Evolutionary conservation across 2,797 vertebrate species (phyloP).

Genomic region (Monodelphis domestica): DNA sequence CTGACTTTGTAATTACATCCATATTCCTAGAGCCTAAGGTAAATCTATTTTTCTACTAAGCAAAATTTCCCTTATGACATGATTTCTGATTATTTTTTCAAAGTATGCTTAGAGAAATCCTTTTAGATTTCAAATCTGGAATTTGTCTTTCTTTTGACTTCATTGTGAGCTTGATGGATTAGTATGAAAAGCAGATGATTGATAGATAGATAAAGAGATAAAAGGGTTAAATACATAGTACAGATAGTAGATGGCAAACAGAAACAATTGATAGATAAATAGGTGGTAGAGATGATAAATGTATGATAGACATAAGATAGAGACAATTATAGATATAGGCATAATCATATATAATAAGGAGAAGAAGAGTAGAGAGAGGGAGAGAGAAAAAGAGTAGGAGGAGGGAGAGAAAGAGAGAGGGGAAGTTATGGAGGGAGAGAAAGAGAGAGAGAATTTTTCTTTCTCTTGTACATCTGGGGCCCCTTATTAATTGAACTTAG

Average conservation of each 20-base stretch:
- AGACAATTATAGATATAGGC: neutral
- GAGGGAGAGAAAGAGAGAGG: too few relatives aligned
- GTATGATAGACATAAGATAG: neutral
- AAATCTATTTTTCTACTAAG: slow-evolving; percentile 8
- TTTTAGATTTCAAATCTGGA: slow-evolving; percentile 18
- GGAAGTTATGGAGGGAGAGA: neutral
- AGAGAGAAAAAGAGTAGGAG: too few relatives aligned
- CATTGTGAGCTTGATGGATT: neutral
- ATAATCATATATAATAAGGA: neutral
- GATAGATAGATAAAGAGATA: neutral
- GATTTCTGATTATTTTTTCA: slow-evolving; percentile 21
- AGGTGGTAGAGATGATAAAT: neutral
- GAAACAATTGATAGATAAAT: neutral
- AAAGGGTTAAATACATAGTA: neutral
- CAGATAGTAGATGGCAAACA: neutral
- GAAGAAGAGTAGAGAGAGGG: too few relatives aligned
- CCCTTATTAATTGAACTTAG: slow-evolving; percentile 42
- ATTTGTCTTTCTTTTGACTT: neutral
- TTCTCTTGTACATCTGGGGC: slow-evolving; percentile 15
- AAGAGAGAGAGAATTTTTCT: neutral
- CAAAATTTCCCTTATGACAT: slow-evolving; percentile 15
- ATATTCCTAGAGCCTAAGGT: neutral
- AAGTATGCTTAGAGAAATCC: slow-evolving; percentile 29
- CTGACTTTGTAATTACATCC: slow-evolving; percentile 15
- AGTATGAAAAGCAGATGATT: too few relatives aligned